These are phyloP conservation scores for Enoplolaimus lenunculus DNA, from an alignment of 2,888 invertebrate species.

Conservation along the genomic window DNA sequence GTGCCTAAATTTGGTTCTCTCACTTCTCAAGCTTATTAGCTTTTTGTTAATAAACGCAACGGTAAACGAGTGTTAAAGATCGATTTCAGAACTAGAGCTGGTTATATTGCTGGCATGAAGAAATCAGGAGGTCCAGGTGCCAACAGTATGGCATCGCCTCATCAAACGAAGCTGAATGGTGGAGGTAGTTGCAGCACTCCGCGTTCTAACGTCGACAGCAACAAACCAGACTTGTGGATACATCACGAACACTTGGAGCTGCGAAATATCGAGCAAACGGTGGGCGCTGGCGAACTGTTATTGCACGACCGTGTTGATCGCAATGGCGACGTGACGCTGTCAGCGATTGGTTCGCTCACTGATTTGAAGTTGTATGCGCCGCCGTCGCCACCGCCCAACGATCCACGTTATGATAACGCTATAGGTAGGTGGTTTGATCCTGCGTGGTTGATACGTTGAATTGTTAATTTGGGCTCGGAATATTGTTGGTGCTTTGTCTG, in stretches of 20 bases:
- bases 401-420: not conserved
- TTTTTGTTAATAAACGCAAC: no score
- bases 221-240: slow-evolving; percentile 77
- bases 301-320: not conserved
- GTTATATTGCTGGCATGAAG: not conserved
- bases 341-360: not conserved
- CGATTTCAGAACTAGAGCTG: not conserved
- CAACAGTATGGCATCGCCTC: not conserved
- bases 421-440: not conserved
- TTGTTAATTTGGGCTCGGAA: no score
- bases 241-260: slow-evolving; percentile 65
- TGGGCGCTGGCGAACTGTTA: not conserved
- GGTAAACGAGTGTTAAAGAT: not conserved
- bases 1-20: no score
- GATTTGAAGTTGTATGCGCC: not conserved
- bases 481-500: no score
- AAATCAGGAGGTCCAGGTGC: not conserved
- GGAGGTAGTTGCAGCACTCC: no score
- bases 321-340: not conserved
- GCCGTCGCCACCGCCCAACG: not conserved
- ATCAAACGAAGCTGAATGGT: not conserved
- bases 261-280: not conserved
- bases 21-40: no score
- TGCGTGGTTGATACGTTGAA: no score
- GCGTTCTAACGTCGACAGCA: not conserved